Conservation (phyloP, 2,888 invertebrate genomes). For the Mythimna pallens region DNA sequence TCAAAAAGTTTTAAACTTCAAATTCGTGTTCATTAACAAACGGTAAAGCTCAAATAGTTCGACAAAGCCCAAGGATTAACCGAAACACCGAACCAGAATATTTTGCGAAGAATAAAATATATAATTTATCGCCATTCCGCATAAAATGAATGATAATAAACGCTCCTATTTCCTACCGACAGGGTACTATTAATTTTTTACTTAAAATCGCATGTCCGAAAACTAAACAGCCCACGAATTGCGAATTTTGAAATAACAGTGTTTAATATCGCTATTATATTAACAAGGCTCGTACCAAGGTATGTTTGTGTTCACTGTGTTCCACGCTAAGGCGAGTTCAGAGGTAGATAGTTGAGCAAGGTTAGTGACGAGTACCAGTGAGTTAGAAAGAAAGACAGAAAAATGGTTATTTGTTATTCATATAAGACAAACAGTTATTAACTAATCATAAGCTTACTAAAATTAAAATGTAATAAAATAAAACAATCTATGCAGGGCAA, state of each 20-base stretch:
- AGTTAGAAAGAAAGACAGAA: not conserved
- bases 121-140: constrained; percentile 57
- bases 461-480: too few relatives aligned
- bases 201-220: constrained; percentile 79
- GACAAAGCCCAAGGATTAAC: constrained; percentile 18
- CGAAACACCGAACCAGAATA: constrained; percentile 24
- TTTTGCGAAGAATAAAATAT: constrained; percentile 40
- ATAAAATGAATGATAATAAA: constrained; percentile 63
- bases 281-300: constrained; percentile 70
- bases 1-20: not conserved
- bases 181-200: constrained; percentile 68
- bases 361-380: not conserved
- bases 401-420: too few relatives aligned
- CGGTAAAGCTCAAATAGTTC: constrained; percentile 15
- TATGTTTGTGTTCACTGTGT: constrained; percentile 68
- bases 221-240: constrained; percentile 74
- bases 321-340: constrained; percentile 60
- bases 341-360: constrained; percentile 20
- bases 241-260: constrained; percentile 80
- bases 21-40: constrained; percentile 14
- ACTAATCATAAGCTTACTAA: too few relatives aligned
- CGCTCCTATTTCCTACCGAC: constrained; percentile 59
- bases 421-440: too few relatives aligned
- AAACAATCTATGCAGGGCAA: too few relatives aligned
- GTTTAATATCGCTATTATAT: constrained; percentile 77